Base-by-base conservation (phyloP, 1,140 invertebrate genomes). In the Drosophila lini region DNA sequence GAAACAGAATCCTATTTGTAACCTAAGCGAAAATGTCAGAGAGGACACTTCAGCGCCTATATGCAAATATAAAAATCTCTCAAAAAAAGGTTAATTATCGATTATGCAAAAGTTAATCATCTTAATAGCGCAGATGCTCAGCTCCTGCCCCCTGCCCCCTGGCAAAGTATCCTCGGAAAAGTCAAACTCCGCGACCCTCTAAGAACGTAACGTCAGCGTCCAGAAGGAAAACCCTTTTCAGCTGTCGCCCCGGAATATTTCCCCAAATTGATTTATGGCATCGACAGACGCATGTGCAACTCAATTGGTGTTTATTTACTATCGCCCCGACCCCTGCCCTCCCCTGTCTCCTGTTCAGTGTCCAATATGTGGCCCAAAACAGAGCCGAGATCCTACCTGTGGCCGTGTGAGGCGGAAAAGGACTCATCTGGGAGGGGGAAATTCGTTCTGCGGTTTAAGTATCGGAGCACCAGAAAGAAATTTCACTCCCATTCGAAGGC, bases 371-470 rank as follows among this genome's bases (percentile, higher is more conserved):
- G 59, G 13, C 45, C 58, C 11, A 16, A 16, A 41, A 57, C 36
- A 52, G 44, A 36, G 16, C 16, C 22, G 0, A 55, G 40, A 65
- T 58, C 53, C 55, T 81, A 81, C 80, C 80, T 82, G 80, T 78
- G 60, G 25, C 55, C 45, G 25, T 48, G 65, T 16, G 31, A 52
- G 55, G 42, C 36, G 59, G 38, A 32, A 47, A 71, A 36, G 16
- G 16, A 25, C n/a, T 15, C 15, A 13, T 22, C 7, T 16, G 31
- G 40, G 42, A 19, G 42, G 73, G 48, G 44, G 41, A 81, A 84
- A 91, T 84, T 91, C 88, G 83, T 84, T 91, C 74, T 91, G 88
- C 89, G 83, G 88, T 91, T 91, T 88, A 69, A 84, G 63, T 70
- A 77, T 67, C 64, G 67, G 40, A 59, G 25, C 25, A 58, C 73